Conservation (phyloP, 2,113 vertebrate genomes). For the Struthio camelus region DNA sequence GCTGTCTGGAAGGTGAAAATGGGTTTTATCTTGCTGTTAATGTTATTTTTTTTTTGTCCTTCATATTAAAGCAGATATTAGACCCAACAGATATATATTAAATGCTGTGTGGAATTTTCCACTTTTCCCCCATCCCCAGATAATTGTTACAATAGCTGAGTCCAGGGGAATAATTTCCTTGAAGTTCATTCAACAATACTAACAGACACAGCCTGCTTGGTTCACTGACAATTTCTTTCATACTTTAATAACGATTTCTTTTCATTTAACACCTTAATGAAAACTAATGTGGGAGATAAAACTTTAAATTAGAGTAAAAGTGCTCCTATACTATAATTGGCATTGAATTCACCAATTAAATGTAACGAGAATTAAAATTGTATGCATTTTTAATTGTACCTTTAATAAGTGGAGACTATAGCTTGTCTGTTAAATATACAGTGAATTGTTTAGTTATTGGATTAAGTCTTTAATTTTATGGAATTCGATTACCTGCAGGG, state of each 20-base stretch:
- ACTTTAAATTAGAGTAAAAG: conserved; percentile 24
- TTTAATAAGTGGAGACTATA: conserved; percentile 64
- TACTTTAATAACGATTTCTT: conserved; percentile 61
- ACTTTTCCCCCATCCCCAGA: not conserved
- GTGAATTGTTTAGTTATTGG: conserved; percentile 63
- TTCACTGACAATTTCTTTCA: conserved; percentile 48
- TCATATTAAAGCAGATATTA: not conserved
- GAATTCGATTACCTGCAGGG: conserved; percentile 56
- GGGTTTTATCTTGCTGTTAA: conserved; percentile 35
- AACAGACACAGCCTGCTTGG: conserved; percentile 23
- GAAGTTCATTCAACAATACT: conserved; percentile 1
- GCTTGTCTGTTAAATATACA: conserved; percentile 63
- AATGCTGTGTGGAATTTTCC: not conserved
- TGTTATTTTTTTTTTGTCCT: not conserved
- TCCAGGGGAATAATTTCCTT: not conserved
- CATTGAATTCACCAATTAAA: conserved; percentile 67
- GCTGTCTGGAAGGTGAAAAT: conserved; percentile 29
- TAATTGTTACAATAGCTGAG: not conserved
- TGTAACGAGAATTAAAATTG: conserved; percentile 63
- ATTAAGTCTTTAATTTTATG: conserved; percentile 54
- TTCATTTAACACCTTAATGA: conserved; percentile 67
- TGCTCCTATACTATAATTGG: conserved; percentile 39
- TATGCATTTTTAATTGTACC: conserved; percentile 72
- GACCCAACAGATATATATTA: not conserved
- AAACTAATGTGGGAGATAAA: conserved; percentile 66